Evolutionary conservation across 2,113 vertebrate genomes (phyloP).

Genomic region (Thunnus thynnus): DNA sequence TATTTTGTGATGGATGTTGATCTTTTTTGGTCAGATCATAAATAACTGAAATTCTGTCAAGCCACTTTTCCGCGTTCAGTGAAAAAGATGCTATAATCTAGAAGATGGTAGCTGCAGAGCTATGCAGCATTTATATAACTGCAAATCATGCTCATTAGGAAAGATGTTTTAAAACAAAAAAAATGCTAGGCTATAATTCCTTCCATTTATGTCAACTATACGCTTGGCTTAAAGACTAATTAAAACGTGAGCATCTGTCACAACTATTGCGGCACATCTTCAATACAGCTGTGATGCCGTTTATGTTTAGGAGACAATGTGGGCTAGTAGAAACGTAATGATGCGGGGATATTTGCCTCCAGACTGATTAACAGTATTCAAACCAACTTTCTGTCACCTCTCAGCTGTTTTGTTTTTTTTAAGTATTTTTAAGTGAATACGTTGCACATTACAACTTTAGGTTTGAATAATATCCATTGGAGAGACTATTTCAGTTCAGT

Average conservation of each 20-base stretch:
- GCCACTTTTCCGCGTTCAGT: not conserved
- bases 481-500: slow-evolving; percentile 11
- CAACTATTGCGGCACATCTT: slow-evolving; percentile 9
- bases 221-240: slow-evolving; percentile 38
- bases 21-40: not conserved
- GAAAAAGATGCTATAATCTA: not conserved
- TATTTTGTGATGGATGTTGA: not conserved
- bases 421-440: not conserved
- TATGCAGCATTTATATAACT: not conserved
- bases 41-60: slow-evolving; percentile 3
- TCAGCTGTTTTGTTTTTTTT: not conserved
- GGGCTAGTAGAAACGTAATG: not conserved
- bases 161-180: not conserved
- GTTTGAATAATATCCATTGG: not conserved
- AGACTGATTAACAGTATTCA: not conserved
- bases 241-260: slow-evolving; percentile 42
- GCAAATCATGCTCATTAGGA: slow-evolving; percentile 10
- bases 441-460: slow-evolving; percentile 10
- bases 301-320: slow-evolving; percentile 8
- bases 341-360: not conserved
- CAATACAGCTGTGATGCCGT: not conserved
- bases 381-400: not conserved
- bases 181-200: not conserved
- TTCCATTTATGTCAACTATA: slow-evolving; percentile 6
- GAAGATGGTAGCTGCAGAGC: not conserved